These are phyloP conservation scores for Rhinatrema bivittatum DNA, from an alignment of 2,797 vertebrate genomes.

Conservation along the genomic window DNA sequence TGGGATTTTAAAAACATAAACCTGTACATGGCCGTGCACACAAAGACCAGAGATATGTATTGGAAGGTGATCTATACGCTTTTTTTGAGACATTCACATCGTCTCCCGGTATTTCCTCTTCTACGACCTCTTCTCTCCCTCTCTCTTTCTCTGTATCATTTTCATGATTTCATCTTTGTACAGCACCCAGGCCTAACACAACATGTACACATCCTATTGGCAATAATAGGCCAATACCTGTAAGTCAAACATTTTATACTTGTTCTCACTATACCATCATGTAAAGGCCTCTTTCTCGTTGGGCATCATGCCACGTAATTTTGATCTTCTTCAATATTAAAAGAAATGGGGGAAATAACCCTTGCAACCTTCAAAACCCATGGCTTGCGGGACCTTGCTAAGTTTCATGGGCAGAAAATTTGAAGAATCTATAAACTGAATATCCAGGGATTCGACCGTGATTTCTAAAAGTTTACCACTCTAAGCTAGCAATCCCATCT, in stretches of 20 bases:
- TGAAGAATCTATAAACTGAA: background rate
- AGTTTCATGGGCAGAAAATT: background rate
- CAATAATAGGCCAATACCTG: background rate
- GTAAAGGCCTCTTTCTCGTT: background rate
- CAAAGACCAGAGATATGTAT: background rate
- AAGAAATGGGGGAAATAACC: background rate
- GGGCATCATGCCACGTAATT: background rate
- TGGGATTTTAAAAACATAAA: too few relatives aligned
- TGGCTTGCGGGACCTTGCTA: background rate
- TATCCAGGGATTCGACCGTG: background rate
- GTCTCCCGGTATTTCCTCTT: too few relatives aligned
- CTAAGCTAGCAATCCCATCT: background rate
- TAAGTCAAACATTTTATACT: background rate
- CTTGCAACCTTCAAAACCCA: background rate
- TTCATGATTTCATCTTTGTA: too few relatives aligned
- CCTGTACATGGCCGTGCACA: background rate
- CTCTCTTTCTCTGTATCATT: background rate
- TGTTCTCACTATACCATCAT: background rate
- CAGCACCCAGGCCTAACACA: too few relatives aligned
- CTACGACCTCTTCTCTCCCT: background rate
- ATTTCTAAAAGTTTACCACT: background rate
- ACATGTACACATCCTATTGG: too few relatives aligned
- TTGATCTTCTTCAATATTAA: background rate
- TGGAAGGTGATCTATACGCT: background rate
- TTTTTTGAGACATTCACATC: too few relatives aligned